These are phyloP conservation scores for Dromas ardeola DNA, from an alignment of 2,113 vertebrate genomes.

Conservation along the genomic window DNA sequence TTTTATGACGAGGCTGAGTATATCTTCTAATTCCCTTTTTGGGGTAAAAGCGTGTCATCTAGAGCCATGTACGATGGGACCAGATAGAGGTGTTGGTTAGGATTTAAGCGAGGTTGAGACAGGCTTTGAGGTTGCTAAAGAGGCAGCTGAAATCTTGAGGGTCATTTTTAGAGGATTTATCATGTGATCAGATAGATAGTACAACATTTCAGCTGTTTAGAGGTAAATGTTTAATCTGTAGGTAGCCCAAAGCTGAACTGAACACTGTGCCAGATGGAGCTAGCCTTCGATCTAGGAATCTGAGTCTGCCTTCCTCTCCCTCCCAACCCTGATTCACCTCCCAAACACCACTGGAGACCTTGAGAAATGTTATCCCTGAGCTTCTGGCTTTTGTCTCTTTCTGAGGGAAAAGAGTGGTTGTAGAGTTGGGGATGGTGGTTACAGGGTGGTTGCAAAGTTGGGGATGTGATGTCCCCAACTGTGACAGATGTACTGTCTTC, in stretches of 20 bases:
- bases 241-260: neutral
- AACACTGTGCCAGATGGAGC: neutral
- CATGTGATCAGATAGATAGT: neutral
- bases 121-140: neutral
- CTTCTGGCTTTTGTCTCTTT: neutral
- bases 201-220: neutral
- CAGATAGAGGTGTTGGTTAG: neutral
- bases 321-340: neutral
- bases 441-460: neutral
- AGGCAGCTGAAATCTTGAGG: neutral
- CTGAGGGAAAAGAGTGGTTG: neutral
- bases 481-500: neutral
- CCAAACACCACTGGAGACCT: neutral
- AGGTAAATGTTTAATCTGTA: neutral
- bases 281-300: neutral
- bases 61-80: fast-evolving
- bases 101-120: neutral
- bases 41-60: neutral
- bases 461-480: neutral
- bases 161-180: neutral
- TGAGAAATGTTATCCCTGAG: neutral
- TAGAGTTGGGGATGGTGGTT: neutral
- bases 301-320: neutral
- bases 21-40: neutral
- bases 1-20: neutral